Base-by-base conservation (phyloP, 2,797 vertebrate genomes). In the Vultur gryphus region DNA sequence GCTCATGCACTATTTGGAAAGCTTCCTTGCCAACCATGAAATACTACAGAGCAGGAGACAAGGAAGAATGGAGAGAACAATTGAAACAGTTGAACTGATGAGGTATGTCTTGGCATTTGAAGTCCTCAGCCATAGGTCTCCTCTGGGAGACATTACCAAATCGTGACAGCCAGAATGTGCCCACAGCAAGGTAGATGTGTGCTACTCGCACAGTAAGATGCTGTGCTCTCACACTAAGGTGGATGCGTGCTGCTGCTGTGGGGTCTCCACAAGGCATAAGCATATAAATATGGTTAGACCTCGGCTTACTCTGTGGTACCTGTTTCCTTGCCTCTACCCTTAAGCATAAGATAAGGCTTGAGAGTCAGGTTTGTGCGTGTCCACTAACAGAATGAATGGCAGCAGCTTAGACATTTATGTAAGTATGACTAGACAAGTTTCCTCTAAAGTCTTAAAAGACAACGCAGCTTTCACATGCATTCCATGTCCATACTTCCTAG, bases 11-110 rank as follows among this genome's bases (percentile, higher is more conserved):
- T 33, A 1, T 41, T 51, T 43, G 64, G 58, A 81, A 77, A 66
- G 48, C 37, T 1, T 0, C n/a, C 44, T 46, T 52, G 23, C 55
- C 54, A 72, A 13, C 12, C 0, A 0, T 67, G 29, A 33, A 67
- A n/a, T 57, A 23, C 35, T 26, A 4, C 16, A 15, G 52, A 31
- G 25, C 5, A 82, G 65, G 44, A 43, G 37, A 48, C 25, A 26
- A 33, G 35, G 51, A 73, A 58, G 26, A 69, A 31, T 3, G 13
- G 37, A 31, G n/a, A 54, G 55, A 67, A n/a, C 16, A 52, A 70
- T 2, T 24, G 25, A 59, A 71, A 26, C n/a, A 59, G 65, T 6
- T 33, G 41, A 65, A 58, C 23, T 59, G 26, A 41, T 59, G n/a
- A 35, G 26, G 16, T 66, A 11, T 12, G 11, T 59, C 46, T 66